Evolutionary conservation across 1,140 invertebrate genomes (phyloP).

Genomic region (Papilio glaucus): DNA sequence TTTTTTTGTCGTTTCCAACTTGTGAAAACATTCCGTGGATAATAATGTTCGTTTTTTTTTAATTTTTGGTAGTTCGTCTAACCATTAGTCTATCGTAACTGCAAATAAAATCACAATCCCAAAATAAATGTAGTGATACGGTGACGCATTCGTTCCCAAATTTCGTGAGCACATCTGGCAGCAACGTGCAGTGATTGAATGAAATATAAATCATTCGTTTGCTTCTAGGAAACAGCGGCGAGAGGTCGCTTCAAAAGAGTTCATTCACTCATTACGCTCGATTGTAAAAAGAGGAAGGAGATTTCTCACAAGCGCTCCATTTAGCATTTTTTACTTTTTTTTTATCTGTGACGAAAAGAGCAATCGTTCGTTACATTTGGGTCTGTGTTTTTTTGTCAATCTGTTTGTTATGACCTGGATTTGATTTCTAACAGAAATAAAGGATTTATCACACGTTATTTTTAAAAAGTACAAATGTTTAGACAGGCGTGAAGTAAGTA

Average conservation of each 20-base stretch:
- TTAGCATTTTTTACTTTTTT: constrained; percentile 13
- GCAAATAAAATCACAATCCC: constrained; percentile 10
- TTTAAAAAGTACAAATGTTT: not conserved
- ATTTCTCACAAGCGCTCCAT: constrained; percentile 26
- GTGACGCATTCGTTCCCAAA: constrained; percentile 23
- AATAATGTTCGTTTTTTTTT: not conserved
- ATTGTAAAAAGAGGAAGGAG: constrained; percentile 22
- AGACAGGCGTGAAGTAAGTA: too few relatives aligned
- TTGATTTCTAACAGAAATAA: constrained; percentile 6
- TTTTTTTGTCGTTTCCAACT: not conserved
- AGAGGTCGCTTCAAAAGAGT: constrained; percentile 9
- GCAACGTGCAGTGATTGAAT: constrained; percentile 34
- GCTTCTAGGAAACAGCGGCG: constrained; percentile 24
- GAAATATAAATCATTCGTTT: constrained; percentile 30
- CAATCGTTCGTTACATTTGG: constrained; percentile 1
- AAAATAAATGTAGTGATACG: not conserved
- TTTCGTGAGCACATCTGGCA: constrained; percentile 6
- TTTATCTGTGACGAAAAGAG: constrained; percentile 23
- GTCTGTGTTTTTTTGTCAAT: not conserved
- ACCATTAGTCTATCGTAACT: not conserved
- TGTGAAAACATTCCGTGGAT: not conserved
- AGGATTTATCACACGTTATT: not conserved
- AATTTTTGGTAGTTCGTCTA: not conserved
- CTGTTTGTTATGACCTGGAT: not conserved
- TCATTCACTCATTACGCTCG: constrained; percentile 28